Conservation (phyloP, 2,797 vertebrate species). For the Pangasius mekongensis region DNA sequence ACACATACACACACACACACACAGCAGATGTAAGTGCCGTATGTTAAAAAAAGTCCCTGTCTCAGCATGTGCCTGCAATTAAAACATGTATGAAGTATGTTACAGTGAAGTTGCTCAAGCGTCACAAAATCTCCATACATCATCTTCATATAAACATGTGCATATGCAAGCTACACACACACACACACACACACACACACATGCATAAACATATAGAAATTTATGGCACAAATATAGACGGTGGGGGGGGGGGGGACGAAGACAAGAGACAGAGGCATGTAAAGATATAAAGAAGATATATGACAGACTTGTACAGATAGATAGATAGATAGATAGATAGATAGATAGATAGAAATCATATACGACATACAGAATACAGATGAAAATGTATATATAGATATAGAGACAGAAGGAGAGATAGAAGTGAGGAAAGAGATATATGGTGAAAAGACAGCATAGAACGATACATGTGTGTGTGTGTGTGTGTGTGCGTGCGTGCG, state of each 20-base stretch:
- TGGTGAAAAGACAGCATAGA: background rate
- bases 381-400: background rate
- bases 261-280: background rate
- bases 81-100: slow-evolving; percentile 8
- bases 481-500: slow-evolving; percentile 3
- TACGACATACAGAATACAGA: background rate
- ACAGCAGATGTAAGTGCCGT: background rate
- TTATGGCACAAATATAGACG: background rate
- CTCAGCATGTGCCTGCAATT: background rate
- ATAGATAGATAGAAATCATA: background rate
- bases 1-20: background rate
- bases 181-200: background rate
- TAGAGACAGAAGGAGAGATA: background rate
- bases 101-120: slow-evolving; percentile 6
- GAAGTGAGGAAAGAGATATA: background rate
- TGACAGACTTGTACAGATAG: background rate
- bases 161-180: background rate
- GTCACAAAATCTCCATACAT: slow-evolving; percentile 11
- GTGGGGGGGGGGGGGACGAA: background rate
- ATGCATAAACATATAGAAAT: background rate
- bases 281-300: background rate
- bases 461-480: background rate
- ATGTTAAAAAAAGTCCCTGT: background rate
- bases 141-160: slow-evolving; percentile 5
- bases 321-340: background rate